A percentile compares a stretch with the other conserved stretches of the same genome.
Conservation (phyloP, 1,140 invertebrate genomes). For the Heliconius nattereri region DNA sequence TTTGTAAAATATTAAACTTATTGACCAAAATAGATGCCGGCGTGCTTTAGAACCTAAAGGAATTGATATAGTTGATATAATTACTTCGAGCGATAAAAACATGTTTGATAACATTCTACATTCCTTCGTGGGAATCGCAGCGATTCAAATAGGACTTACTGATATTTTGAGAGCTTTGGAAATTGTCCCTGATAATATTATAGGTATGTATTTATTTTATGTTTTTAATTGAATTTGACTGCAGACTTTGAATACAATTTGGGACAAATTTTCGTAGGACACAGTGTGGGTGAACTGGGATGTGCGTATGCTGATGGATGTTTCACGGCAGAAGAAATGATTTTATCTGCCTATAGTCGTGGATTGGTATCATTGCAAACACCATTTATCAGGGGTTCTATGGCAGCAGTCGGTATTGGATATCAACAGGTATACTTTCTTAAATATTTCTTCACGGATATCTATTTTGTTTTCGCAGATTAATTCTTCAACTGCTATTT, state of each 20-base stretch:
- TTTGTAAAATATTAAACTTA: no score
- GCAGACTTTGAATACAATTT: background rate
- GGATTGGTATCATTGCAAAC: conserved; percentile 43
- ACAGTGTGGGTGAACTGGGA: conserved; percentile 91
- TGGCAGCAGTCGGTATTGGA: conserved; percentile 70
- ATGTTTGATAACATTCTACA: conserved; percentile 42
- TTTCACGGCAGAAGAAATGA: conserved; percentile 89
- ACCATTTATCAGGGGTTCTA: conserved; percentile 41
- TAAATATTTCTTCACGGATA: no score
- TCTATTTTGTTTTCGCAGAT: no score
- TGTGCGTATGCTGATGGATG: conserved; percentile 93
- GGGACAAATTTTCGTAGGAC: conserved; percentile 59
- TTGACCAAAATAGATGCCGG: conserved; percentile 73
- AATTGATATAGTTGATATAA: conserved; percentile 84
- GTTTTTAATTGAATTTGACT: background rate
- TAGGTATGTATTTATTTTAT: conserved; percentile 32
- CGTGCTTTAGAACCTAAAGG: conserved; percentile 92
- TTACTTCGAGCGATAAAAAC: conserved; percentile 39
- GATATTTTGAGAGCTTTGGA: conserved; percentile 85
- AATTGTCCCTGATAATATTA: conserved; percentile 40
- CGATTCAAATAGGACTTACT: conserved; percentile 83
- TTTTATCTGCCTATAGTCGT: conserved; percentile 83
- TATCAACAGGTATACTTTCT: conserved; percentile 73
- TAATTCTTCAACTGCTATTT: no score
- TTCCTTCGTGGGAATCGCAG: conserved; percentile 42